A percentile compares a stretch with the other conserved stretches of the same genome.
Evolutionary conservation across 2,113 vertebrate genomes (phyloP).

Genomic region (Semnornis frantzii): DNA sequence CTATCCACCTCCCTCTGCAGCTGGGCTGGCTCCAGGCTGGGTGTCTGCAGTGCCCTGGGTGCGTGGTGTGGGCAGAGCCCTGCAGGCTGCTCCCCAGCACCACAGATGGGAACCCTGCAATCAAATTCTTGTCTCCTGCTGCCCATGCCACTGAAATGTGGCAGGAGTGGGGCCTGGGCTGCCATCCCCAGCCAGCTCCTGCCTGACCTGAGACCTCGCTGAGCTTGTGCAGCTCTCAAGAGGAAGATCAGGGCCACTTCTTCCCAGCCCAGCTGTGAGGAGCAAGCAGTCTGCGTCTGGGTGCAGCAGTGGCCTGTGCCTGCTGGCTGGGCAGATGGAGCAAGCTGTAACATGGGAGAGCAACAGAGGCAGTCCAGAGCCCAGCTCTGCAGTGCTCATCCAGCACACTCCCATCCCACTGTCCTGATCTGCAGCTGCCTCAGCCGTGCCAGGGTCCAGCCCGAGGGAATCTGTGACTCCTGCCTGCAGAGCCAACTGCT

Average conservation of each 20-base stretch:
- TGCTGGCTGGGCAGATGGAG: not conserved
- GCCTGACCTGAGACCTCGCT: not conserved
- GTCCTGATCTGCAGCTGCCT: not conserved
- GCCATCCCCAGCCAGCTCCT: not conserved
- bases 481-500: not conserved
- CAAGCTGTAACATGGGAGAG: not conserved
- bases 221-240: not conserved
- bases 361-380: not conserved
- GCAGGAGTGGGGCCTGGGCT: not conserved
- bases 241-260: not conserved
- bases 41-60: not conserved
- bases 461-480: not conserved
- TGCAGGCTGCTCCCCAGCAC: not conserved
- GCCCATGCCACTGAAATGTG: not conserved
- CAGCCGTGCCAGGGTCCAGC: not conserved
- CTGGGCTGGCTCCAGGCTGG: not conserved
- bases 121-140: not conserved
- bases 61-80: accelerated
- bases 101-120: not conserved
- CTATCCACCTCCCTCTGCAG: accelerated
- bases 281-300: not conserved
- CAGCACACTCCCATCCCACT: accelerated
- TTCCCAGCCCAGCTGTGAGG: accelerated
- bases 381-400: not conserved
- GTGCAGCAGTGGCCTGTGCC: too few relatives aligned